Conservation (phyloP, 2,797 vertebrate species). For the Intellagama lesueurii region DNA sequence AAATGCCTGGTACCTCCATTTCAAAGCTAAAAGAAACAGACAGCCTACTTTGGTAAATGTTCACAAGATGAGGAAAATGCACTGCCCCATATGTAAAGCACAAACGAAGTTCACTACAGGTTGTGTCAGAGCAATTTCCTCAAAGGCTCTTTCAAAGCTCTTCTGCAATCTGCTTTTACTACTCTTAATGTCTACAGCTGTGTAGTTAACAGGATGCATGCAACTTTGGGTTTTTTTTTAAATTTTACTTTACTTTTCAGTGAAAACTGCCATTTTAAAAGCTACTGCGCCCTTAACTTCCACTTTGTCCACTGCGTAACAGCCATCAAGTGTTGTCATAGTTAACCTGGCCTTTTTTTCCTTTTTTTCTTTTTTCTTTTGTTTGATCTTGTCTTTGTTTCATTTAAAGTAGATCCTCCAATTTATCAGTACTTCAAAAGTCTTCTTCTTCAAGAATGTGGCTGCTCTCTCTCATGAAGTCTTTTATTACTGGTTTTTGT, state of each 20-base stretch:
- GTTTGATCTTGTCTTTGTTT: not conserved
- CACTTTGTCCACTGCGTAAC: not conserved
- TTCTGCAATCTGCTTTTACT: not conserved
- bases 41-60: constrained; percentile 44
- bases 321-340: not conserved
- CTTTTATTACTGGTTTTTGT: not conserved
- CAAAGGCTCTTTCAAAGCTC: constrained; percentile 12
- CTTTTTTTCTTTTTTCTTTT: not conserved
- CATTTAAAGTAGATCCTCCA: not conserved
- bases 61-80: constrained; percentile 33
- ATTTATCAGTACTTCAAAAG: not conserved
- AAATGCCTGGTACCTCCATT: constrained; percentile 27
- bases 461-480: not conserved
- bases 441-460: not conserved
- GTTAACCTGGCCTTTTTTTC: not conserved
- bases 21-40: constrained; percentile 60
- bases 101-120: constrained; percentile 23
- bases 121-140: constrained; percentile 27
- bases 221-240: not conserved
- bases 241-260: not conserved
- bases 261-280: not conserved
- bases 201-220: not conserved
- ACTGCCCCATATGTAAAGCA: not conserved
- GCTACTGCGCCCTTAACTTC: not conserved
- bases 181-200: not conserved